Evolutionary conservation across 2,797 vertebrate species (phyloP), one percentile per base, ranked within the genome.

Genomic region (Oophaga sylvatica): DNA sequence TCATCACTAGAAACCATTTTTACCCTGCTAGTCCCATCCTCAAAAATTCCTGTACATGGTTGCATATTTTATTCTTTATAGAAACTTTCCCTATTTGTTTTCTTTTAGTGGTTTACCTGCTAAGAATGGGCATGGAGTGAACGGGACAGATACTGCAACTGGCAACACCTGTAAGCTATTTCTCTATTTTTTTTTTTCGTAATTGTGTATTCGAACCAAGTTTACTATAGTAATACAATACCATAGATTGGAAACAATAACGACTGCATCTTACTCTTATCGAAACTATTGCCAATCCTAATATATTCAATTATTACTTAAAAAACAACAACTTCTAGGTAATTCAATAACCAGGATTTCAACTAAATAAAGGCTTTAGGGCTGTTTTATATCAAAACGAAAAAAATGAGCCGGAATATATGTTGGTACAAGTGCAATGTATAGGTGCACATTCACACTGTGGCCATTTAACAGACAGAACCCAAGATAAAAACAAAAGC

Each of bases 71-170:
- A 41, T 68, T 68, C 13, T 68, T 70, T 19, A 45, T 20, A 62
- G 9, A 41, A 63, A 80, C 78, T 59, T 29, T 73, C 56, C 20
- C 29, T 26, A 7, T 80, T 60, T 81, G 16, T 81, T 70, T 29
- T 16, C 19, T 81, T 77, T 22, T 53, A 89, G 87, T 82, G 77
- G 12, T 53, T n/a, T 63, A 8, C 16, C 87, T 35, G 35, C 70
- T n/a, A 81, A 88, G 70, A 85, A 81, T 68, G 31, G 65, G 4
- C 78, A 88, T 80, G 87, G 87, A 68, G 8, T 82, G 8, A 86
- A 26, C 31, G 71, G 73, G 22, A 31, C 70, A 31, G 79, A 82
- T 3, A 22, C 83, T 10, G n/a, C 71, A 48, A 57, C 22, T 15
- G 53, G 79, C 71, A 85, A 76, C 31, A 53, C 59, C 60, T 79